These are phyloP conservation scores for Hyposoter dolosus DNA, from an alignment of 2,888 invertebrate species.

Conservation along the genomic window DNA sequence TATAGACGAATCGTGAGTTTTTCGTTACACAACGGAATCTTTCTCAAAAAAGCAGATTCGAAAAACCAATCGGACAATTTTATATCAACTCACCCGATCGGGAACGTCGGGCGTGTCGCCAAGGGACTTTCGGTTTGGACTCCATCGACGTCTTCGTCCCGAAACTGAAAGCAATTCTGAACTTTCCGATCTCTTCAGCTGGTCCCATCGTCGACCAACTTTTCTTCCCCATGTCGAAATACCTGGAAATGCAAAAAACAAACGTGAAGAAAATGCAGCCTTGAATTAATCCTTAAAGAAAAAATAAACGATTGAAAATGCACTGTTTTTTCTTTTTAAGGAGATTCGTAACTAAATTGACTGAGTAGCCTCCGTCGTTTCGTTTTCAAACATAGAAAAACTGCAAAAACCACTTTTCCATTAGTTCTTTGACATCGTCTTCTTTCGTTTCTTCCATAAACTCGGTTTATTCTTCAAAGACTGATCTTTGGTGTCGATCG, in stretches of 20 bases:
- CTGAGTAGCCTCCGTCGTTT: no score
- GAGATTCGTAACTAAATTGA: no score
- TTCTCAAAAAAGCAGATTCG: neutral
- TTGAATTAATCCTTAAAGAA: neutral
- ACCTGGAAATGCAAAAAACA: constrained; percentile 79
- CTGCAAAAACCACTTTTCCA: neutral
- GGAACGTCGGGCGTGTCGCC: constrained; percentile 62
- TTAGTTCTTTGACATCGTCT: neutral
- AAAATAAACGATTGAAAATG: neutral
- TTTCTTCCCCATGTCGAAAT: constrained; percentile 88
- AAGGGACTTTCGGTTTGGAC: constrained; percentile 81
- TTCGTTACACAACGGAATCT: neutral
- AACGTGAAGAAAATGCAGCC: neutral
- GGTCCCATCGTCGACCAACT: constrained; percentile 88
- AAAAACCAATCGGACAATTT: constrained; percentile 22
- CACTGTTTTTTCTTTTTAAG: no score
- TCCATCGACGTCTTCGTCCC: constrained; percentile 84
- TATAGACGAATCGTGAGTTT: constrained; percentile 46
- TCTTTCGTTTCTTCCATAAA: no score
- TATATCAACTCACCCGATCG: constrained; percentile 29
- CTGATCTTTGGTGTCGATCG: no score
- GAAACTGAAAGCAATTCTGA: constrained; percentile 85
- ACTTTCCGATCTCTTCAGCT: constrained; percentile 87
- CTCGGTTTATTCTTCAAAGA: no score
- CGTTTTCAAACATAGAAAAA: no score